Evolutionary conservation across 2,888 invertebrate genomes (phyloP), one percentile per base, ranked within the genome.

Genomic region (Augochlorella aurata): DNA sequence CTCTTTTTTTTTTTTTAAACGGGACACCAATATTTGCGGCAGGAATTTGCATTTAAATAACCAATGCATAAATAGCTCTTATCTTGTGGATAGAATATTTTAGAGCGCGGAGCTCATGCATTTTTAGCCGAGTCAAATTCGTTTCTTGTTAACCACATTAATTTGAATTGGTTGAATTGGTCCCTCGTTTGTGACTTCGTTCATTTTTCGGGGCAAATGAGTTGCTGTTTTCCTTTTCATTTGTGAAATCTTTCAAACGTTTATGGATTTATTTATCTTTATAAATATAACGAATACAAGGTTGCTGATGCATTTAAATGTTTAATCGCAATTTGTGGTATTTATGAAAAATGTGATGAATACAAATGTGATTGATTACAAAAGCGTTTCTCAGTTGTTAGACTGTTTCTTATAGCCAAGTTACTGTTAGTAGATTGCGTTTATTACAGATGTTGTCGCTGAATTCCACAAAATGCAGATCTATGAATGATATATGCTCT

Each of bases 41-140:
- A 21, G 38, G 38, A 52, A 52, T 69, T 69, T 52, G 47, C 69
- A 65, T 65, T 65, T 38, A 65, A 65, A 65, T 65, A 38, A 65
- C 65, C 65, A 44, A 44, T 65, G 44, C 65, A 65, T 65, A 65
- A 38, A 44, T 44, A 65, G 44, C 38, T 44, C 44, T n/a, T 65
- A 65, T 44, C n/a, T 65, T 65, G 63, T 29, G 63, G 44, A 65
- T n/a, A 65, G 65, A 44, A 65, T 65, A 65, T 65, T 44, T 38
- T 44, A 65, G 18, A 44, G 65, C 44, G 65, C n/a, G 9, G 44
- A 44, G n/a, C 44, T 65, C 65, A 44, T 65, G 65, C 65, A 65
- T 65, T 65, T 65, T 65, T 65, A 65, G n/a, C 10, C 44, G 65
- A 65, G 44, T 65, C 44, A 65, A 44, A 18, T 44, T 0, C 18